These are phyloP conservation scores for Zosterops hypoxanthus DNA, from an alignment of 2,113 vertebrate genomes.

Conservation along the genomic window DNA sequence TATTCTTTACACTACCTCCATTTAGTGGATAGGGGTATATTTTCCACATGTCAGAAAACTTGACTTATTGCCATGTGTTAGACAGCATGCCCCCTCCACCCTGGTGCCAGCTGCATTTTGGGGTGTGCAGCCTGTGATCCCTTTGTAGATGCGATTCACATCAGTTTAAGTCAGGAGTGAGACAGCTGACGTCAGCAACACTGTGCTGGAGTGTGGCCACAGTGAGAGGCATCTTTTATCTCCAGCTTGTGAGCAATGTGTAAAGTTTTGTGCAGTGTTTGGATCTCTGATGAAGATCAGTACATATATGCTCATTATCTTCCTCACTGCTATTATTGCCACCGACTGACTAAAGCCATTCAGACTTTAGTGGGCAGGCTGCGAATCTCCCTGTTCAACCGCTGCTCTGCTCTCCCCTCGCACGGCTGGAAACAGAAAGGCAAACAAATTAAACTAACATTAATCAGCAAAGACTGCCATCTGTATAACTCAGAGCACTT, in stretches of 20 bases:
- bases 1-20: background rate
- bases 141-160: background rate
- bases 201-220: accelerated
- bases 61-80: background rate
- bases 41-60: background rate
- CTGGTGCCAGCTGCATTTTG: background rate
- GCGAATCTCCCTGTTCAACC: background rate
- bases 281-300: background rate
- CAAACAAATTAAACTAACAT: constrained; percentile 62
- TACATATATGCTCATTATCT: background rate
- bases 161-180: background rate
- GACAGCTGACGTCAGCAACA: accelerated
- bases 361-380: background rate
- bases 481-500: constrained; percentile 60
- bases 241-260: background rate
- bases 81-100: background rate
- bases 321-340: background rate
- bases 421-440: constrained; percentile 49
- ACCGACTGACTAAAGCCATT: constrained; percentile 5
- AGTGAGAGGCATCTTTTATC: background rate
- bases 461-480: constrained; percentile 67
- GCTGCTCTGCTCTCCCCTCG: background rate
- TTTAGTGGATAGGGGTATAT: background rate
- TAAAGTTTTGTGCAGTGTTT: background rate
- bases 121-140: background rate